Base-by-base conservation (phyloP, 2,888 invertebrate genomes). In the Patella pellucida region DNA sequence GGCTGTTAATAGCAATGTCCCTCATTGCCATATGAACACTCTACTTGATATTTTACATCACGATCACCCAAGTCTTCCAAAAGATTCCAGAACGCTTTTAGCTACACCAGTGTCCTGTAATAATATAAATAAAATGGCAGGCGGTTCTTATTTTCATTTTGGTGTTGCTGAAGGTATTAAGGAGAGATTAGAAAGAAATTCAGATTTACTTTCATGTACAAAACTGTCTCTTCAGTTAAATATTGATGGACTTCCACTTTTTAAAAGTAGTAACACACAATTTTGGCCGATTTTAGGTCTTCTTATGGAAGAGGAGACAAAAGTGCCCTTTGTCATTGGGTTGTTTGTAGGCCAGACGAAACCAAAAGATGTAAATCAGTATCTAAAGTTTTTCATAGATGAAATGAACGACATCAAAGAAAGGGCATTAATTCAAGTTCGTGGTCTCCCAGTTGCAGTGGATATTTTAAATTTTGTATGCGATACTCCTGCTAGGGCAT, bases 401-500 rank as follows among this genome's bases (percentile, higher is more conserved):
- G 82, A 82, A 69, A 7, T 71, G 23, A 16, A 52, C 19, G 23
- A 67, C 41, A 52, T 27, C 3, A 27, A 12, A n/a, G 31, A 19
- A 23, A 52, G 9, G 19, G 27, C 27, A 27, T 27, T 27, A 27
- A 3, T 27, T 27, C 41, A 68, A 72, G 52, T 12, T 23, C n/a
- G 31, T 16, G 51, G 31, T 31, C 15, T 7, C 27, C 19, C 27
- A 27, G 70, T 75, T 15, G 73, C 62, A n/a, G 69, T 83, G 23
- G 52, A 31, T 9, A 77, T 82, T 68, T 77, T 74, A 70, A 74
- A 70, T 54, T 73, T 87, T 70, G 77, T 87, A 12, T 86, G 87
- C 80, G 87, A 89, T 82, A 78, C 86, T 23, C 86, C 86, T 52
- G 88, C 87, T 4, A 78, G 85, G 76, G 79, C 82, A 19, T 85